These are phyloP conservation scores for Onychomys leucogaster DNA, from an alignment of 2,797 vertebrate species.

Conservation along the genomic window DNA sequence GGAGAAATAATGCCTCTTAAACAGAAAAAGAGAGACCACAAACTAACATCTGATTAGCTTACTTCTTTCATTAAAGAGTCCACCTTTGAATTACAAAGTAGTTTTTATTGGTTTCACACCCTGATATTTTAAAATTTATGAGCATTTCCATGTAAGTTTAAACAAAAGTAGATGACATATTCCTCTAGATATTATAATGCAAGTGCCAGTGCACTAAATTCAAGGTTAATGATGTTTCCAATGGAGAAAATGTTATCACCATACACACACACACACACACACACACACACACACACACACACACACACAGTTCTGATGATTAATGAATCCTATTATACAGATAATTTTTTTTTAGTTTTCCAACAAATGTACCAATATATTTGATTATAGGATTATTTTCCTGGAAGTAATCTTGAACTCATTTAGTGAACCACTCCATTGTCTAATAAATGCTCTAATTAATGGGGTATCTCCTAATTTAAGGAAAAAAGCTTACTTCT, in stretches of 20 bases:
- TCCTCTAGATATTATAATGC: neutral
- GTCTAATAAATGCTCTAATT: slow-evolving; percentile 63
- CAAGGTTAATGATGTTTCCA: neutral
- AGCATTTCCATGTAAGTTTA: neutral
- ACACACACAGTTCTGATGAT: neutral
- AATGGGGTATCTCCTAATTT: slow-evolving; percentile 2
- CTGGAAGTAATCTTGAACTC: slow-evolving; percentile 42
- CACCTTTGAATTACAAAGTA: neutral
- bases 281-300: neutral
- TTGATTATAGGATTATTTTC: slow-evolving; percentile 49
- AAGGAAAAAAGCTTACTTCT: slow-evolving; percentile 28
- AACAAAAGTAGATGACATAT: neutral
- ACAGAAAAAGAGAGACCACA: neutral
- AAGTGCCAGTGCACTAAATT: neutral
- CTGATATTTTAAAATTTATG: neutral
- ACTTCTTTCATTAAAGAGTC: neutral
- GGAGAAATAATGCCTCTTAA: neutral
- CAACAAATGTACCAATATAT: slow-evolving; percentile 38
- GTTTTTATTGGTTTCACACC: neutral
- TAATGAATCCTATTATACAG: slow-evolving; percentile 51
- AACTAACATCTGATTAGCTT: neutral
- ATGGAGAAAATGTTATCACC: neutral
- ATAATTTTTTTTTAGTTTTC: slow-evolving; percentile 1
- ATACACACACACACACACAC: neutral
- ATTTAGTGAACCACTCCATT: slow-evolving; percentile 38